Base-by-base conservation (phyloP, 2,888 invertebrate species). In the Diaphora mendica region DNA sequence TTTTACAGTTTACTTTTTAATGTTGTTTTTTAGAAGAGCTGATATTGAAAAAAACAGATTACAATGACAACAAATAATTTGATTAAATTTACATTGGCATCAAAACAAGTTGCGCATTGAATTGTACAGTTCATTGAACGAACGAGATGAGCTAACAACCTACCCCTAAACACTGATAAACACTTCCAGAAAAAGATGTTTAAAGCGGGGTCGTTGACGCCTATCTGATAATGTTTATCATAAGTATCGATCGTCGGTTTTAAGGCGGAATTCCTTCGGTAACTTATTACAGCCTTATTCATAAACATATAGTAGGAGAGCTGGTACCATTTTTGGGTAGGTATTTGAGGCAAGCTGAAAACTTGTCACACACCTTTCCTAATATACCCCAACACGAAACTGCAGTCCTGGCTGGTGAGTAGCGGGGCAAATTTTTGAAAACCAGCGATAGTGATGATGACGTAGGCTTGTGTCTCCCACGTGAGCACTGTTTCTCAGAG, bases 41-140 rank as follows among this genome's bases (percentile, higher is more conserved):
- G 15, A 64, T 68, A 65, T 69, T 73, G 64, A 55, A 39, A 33
- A 55, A 39, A 33, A 42, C 42, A 42, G 39, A 69, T 73, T n/a
- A 64, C 9, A 51, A 64, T 69, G 39, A 68, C 20, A 64, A 72
- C 55, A 73, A 69, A 65, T 30, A 65, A 72, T 55, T 55, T 39
- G 55, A n/a, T 69, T 26, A 39, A 64, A 64, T 67, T 73, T 64
- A 51, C 65, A 64, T 42, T 55, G 64, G n/a, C 69, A 55, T 33
- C 30, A 42, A 65, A 68, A 72, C 64, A 68, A 48, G 48, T 39
- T 55, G 4, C 17, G n/a, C 15, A 26, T 23, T n/a, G n/a, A 64
- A 23, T 42, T 62, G 5, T 51, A 23, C 26, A 48, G 68, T 51
- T 72, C 26, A 68, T 0, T 67, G 68, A 72, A 68, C 72, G 71